Evolutionary conservation across 2,888 invertebrate species (phyloP).

Genomic region (Stramonita haemastoma): DNA sequence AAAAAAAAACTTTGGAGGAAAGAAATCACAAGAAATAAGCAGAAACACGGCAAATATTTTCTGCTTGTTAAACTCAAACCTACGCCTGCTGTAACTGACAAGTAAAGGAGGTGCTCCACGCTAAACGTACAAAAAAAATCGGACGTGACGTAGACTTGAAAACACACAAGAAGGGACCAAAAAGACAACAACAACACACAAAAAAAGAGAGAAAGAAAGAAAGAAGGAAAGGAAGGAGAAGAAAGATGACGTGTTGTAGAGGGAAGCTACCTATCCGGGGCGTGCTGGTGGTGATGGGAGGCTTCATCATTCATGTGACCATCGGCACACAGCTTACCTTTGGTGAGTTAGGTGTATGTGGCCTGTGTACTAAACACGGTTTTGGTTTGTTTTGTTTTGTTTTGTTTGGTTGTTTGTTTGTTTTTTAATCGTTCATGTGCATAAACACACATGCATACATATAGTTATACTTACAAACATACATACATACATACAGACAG

Average conservation of each 20-base stretch:
- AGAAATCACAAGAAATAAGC: too few relatives aligned
- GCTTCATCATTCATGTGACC: conserved; percentile 14
- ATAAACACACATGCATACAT: neutral
- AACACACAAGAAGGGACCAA: neutral
- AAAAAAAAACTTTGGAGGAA: too few relatives aligned
- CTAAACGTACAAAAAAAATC: neutral
- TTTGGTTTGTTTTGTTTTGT: too few relatives aligned
- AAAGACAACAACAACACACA: neutral
- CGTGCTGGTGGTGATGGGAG: neutral
- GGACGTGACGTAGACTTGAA: neutral
- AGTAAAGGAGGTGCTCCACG: too few relatives aligned
- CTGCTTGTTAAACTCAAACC: too few relatives aligned
- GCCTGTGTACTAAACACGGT: too few relatives aligned
- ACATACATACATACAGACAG: neutral
- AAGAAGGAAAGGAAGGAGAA: neutral
- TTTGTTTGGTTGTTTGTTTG: too few relatives aligned
- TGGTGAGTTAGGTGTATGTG: neutral
- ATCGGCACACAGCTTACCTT: conserved; percentile 23
- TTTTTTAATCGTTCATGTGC: too few relatives aligned
- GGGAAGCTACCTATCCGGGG: neutral
- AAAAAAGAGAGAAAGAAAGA: neutral
- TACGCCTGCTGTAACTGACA: too few relatives aligned
- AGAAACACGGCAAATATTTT: too few relatives aligned
- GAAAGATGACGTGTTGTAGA: neutral
- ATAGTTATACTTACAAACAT: neutral